A percentile compares a stretch with the other conserved stretches of the same genome.
phyloP scores from a whole-genome alignment of 2,797 vertebrate species.

The Intellagama lesueurii region DNA sequence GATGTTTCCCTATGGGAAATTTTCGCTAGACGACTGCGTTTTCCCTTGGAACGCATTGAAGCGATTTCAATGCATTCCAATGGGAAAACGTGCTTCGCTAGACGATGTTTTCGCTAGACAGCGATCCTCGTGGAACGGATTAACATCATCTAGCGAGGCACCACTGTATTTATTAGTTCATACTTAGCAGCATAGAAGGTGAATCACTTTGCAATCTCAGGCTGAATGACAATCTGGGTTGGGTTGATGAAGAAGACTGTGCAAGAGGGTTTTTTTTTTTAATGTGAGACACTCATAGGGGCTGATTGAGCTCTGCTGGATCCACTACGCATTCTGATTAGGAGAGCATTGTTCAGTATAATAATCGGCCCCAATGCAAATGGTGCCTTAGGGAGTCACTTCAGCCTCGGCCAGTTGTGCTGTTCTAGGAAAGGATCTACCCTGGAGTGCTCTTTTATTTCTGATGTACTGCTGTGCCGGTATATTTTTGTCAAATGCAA shows the following conservation, averaged over 20 bases:
- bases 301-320: not conserved
- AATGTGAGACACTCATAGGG: not conserved
- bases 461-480: not conserved
- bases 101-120: too few species aligned
- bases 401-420: not conserved
- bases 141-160: too few species aligned
- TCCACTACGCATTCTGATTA: conserved; percentile 2
- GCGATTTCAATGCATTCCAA: too few species aligned
- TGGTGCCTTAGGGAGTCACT: not conserved
- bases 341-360: not conserved
- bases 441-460: not conserved
- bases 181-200: conserved; percentile 8
- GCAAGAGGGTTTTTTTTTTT: not conserved
- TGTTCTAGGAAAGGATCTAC: not conserved
- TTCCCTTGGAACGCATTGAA: too few species aligned
- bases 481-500: not conserved
- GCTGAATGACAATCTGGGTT: conserved; percentile 16
- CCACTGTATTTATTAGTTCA: not conserved
- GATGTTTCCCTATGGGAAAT: too few species aligned
- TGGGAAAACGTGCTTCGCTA: too few species aligned
- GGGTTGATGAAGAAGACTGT: not conserved
- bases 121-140: too few species aligned
- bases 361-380: conserved; percentile 1
- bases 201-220: conserved; percentile 23
- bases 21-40: too few species aligned